phyloP scores from a whole-genome alignment of 2,888 invertebrate genomes.

The Dioctria rufipes region DNA sequence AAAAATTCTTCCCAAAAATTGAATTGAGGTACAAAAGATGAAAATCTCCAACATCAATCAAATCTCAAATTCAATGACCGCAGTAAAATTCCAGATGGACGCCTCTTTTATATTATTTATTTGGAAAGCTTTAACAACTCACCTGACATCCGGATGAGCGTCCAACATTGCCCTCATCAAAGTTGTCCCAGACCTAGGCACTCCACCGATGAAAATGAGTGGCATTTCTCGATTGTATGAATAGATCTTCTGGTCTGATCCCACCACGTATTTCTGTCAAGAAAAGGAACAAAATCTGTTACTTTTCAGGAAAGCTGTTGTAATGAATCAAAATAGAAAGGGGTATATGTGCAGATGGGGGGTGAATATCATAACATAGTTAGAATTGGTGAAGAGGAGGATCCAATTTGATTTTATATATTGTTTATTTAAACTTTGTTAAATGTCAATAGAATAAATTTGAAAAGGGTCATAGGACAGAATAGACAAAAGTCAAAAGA shows the following conservation, averaged over 20 bases:
- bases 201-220: constrained; percentile 96
- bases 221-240: constrained; percentile 91
- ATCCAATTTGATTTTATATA: constrained; percentile 15
- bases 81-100: too few relatives aligned
- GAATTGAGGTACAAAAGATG: not conserved
- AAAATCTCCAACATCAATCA: not conserved
- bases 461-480: not conserved
- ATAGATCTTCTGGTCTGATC: constrained; percentile 78
- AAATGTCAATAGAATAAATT: constrained; percentile 30
- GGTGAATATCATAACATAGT: not conserved
- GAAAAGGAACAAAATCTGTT: constrained; percentile 59
- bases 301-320: constrained; percentile 15
- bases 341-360: too few relatives aligned
- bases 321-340: constrained; percentile 3
- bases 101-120: too few relatives aligned
- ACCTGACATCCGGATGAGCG: constrained; percentile 96
- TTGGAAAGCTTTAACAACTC: constrained; percentile 61
- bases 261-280: constrained; percentile 77
- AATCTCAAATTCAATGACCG: too few relatives aligned
- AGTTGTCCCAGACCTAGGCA: constrained; percentile 97
- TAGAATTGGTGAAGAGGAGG: not conserved
- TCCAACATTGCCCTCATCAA: constrained; percentile 98
- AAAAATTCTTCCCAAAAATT: too few relatives aligned
- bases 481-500: constrained; percentile 4
- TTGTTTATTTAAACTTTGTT: constrained; percentile 30